These are phyloP conservation scores for Limnephilus rhombicus DNA, from an alignment of 2,888 invertebrate genomes.

Conservation along the genomic window DNA sequence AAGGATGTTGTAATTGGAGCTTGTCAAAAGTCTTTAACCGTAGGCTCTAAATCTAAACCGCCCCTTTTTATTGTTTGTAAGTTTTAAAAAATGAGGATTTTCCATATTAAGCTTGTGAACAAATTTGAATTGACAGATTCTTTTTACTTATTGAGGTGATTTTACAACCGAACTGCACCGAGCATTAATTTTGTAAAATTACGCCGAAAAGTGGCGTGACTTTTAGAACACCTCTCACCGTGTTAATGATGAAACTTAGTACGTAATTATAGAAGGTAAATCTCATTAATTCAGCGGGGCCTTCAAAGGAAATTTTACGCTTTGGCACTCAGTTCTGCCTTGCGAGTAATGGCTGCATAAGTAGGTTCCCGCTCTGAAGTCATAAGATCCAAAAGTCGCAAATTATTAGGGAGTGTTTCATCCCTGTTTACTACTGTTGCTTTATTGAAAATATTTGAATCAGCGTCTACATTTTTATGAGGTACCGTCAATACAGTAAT, in stretches of 20 bases:
- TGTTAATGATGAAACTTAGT: conserved; percentile 34
- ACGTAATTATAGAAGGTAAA: conserved; percentile 41
- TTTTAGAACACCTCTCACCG: background rate
- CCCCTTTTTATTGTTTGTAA: no score
- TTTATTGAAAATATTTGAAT: background rate
- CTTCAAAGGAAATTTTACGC: conserved; percentile 32
- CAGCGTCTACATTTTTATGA: background rate
- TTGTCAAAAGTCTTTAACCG: no score
- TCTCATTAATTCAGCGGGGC: conserved; percentile 25
- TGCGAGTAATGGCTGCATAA: conserved; percentile 42
- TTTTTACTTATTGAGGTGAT: background rate
- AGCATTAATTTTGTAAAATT: background rate
- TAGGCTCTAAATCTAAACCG: no score
- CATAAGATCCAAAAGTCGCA: background rate
- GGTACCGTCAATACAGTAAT: no score
- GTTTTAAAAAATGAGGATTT: no score
- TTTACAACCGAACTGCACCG: background rate
- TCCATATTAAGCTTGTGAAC: background rate
- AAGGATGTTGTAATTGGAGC: no score
- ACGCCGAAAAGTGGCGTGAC: background rate
- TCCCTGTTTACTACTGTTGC: background rate
- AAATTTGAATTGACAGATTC: background rate
- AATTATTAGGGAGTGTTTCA: background rate
- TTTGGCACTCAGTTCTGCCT: background rate
- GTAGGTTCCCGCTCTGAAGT: background rate